phyloP scores from a whole-genome alignment of 2,797 vertebrate species.

The Sebastes vulpes region DNA sequence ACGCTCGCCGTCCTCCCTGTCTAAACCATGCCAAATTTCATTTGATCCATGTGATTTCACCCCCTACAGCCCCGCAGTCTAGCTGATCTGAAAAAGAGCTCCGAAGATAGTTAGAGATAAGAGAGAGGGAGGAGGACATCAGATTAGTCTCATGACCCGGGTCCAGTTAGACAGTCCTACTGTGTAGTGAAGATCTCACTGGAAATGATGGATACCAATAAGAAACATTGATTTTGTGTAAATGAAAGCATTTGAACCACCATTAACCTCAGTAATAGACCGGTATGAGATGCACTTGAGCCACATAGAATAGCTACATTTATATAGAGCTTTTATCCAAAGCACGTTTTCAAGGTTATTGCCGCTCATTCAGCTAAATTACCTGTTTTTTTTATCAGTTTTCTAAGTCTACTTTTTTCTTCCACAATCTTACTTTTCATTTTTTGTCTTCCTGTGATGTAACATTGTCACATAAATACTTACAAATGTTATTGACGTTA shows the following conservation, averaged over 20 bases:
- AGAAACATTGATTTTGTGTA: background rate
- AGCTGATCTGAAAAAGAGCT: constrained; percentile 14
- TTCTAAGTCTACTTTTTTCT: background rate
- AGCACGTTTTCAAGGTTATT: background rate
- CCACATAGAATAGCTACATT: background rate
- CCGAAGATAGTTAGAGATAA: constrained; percentile 10
- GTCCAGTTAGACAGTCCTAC: background rate
- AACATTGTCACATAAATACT: background rate
- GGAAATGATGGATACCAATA: background rate
- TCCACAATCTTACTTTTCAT: background rate
- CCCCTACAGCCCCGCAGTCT: background rate
- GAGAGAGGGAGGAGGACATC: background rate
- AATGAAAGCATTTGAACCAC: background rate
- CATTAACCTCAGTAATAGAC: background rate
- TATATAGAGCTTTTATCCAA: background rate
- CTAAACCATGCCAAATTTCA: constrained; percentile 58
- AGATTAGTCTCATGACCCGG: constrained; percentile 35
- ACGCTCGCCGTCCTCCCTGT: constrained; percentile 18
- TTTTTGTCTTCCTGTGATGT: background rate
- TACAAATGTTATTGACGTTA: background rate
- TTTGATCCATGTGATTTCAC: constrained; percentile 66
- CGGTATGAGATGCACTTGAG: background rate
- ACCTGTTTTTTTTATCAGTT: background rate
- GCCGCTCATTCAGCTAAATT: background rate
- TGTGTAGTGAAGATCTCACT: background rate